A percentile compares a stretch with the other conserved stretches of the same genome.
Conservation (phyloP, 2,113 vertebrate genomes). For the Notarius quadriscutis region DNA sequence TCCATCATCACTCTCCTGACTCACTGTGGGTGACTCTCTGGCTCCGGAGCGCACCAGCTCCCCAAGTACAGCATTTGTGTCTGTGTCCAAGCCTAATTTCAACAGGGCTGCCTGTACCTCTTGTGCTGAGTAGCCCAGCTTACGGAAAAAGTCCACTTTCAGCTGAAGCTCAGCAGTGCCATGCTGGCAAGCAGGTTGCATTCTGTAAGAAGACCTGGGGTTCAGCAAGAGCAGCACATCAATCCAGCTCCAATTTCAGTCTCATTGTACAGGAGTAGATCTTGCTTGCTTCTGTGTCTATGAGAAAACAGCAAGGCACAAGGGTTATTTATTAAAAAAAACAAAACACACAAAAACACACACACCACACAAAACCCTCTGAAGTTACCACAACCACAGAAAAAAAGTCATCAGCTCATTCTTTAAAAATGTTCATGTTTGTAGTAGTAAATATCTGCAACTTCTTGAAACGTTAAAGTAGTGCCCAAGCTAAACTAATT, state of each 20-base stretch:
- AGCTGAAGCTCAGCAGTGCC: constrained; percentile 73
- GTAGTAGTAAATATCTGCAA: too few relatives aligned
- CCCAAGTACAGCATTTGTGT: constrained; percentile 88
- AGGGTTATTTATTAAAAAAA: background rate
- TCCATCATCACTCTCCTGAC: constrained; percentile 64
- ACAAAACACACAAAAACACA: background rate
- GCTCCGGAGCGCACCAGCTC: constrained; percentile 83
- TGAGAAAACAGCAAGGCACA: background rate
- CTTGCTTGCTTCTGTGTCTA: background rate
- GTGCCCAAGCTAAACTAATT: background rate
- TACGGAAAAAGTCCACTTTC: constrained; percentile 89
- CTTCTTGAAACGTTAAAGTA: background rate
- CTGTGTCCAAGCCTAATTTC: constrained; percentile 81
- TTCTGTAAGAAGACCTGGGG: constrained; percentile 32
- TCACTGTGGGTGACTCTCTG: constrained; percentile 42
- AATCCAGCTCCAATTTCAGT: background rate
- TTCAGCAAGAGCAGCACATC: background rate
- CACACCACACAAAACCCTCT: too few relatives aligned
- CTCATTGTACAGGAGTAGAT: background rate
- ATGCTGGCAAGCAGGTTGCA: constrained; percentile 55
- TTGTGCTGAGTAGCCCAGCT: constrained; percentile 84
- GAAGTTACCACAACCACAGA: background rate
- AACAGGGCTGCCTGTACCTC: constrained; percentile 80
- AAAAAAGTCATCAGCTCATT: background rate
- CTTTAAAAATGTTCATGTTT: background rate